These are phyloP conservation scores for Mylabris phalerata DNA, from an alignment of 1,140 invertebrate species.

Conservation along the genomic window DNA sequence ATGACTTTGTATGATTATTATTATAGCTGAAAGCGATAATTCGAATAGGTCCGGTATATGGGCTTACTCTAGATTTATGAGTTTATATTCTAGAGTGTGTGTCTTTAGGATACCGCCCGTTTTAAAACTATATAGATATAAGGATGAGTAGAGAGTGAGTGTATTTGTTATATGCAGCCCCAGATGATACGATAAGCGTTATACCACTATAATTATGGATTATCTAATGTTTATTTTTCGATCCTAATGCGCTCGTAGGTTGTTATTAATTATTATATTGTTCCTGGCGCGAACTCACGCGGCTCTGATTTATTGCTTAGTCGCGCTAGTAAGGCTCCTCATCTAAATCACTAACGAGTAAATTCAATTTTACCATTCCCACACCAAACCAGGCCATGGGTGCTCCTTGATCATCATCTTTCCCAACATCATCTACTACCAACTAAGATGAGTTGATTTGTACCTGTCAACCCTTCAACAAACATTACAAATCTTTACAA, in stretches of 20 bases:
- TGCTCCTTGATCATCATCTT: slow-evolving; percentile 4
- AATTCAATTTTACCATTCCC: slow-evolving; percentile 25
- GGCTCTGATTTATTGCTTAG: slow-evolving; percentile 22
- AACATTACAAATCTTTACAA: too few relatives aligned
- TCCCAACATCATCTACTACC: not conserved
- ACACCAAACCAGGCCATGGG: slow-evolving; percentile 19
- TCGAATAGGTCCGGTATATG: too few relatives aligned
- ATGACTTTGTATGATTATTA: too few relatives aligned
- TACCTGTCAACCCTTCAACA: slow-evolving; percentile 17
- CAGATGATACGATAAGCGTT: slow-evolving; percentile 16
- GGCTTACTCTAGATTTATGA: too few relatives aligned
- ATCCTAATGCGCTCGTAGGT: slow-evolving; percentile 24
- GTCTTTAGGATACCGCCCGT: too few relatives aligned
- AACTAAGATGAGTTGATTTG: slow-evolving; percentile 22
- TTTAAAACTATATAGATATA: too few relatives aligned
- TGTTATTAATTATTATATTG: slow-evolving; percentile 29
- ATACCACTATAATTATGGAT: slow-evolving; percentile 22
- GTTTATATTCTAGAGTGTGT: too few relatives aligned
- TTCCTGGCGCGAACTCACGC: slow-evolving; percentile 19
- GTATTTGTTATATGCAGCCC: slow-evolving; percentile 13
- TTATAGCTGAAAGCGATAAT: too few relatives aligned
- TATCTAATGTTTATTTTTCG: slow-evolving; percentile 29
- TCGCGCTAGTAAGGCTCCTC: slow-evolving; percentile 11
- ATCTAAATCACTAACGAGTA: slow-evolving; percentile 22
- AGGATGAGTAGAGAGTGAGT: too few relatives aligned